Conservation (phyloP, 1,140 invertebrate species). For the Euura saliciscinereae region DNA sequence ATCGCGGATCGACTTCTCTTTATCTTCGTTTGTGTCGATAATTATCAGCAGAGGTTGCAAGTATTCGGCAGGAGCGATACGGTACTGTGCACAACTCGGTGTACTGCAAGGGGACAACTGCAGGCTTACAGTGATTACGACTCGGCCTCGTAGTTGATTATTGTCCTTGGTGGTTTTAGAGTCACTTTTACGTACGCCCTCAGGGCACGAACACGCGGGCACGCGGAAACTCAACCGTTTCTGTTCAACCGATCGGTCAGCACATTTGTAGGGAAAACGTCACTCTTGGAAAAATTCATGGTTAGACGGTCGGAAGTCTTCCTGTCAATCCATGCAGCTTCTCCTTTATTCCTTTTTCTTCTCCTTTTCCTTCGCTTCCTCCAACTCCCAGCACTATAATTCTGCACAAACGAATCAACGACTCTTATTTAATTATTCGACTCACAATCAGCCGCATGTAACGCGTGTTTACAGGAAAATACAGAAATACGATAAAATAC, state of each 20-base stretch:
- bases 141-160: background rate
- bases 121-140: background rate
- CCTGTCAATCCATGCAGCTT: background rate
- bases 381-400: background rate
- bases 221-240: background rate
- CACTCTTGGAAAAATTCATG: conserved; percentile 7
- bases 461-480: conserved; percentile 13
- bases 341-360: conserved; percentile 9
- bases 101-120: too few relatives aligned
- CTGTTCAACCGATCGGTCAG: background rate
- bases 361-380: background rate
- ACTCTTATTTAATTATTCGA: background rate
- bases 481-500: background rate
- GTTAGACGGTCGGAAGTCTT: background rate
- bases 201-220: too few relatives aligned
- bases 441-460: background rate
- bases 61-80: too few relatives aligned
- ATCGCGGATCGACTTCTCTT: too few relatives aligned
- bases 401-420: too few relatives aligned
- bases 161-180: conserved; percentile 5
- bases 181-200: background rate
- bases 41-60: too few relatives aligned
- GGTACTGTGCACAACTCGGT: too few relatives aligned
- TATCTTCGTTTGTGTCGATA: too few relatives aligned
- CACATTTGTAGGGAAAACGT: background rate